Evolutionary conservation across 2,797 vertebrate genomes (phyloP).

Genomic region (Amblyraja radiata): DNA sequence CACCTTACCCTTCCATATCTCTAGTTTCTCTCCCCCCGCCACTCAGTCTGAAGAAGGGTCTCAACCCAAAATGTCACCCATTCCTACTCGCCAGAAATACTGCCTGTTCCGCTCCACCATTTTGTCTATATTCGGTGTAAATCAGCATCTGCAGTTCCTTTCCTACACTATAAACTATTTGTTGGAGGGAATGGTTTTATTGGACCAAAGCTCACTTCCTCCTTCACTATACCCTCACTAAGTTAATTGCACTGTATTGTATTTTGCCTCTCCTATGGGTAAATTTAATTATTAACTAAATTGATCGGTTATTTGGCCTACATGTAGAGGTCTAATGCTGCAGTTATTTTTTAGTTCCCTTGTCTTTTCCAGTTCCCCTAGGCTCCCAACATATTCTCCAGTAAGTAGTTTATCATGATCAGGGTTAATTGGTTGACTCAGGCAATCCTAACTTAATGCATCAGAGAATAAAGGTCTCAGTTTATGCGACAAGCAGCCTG

Average conservation of each 20-base stretch:
- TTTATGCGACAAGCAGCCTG: not conserved
- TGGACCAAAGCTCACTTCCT: not conserved
- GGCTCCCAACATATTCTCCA: not conserved
- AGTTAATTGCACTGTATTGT: not conserved
- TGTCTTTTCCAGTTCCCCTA: not conserved
- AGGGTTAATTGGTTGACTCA: not conserved
- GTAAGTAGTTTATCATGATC: not conserved
- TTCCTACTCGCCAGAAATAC: too few species aligned
- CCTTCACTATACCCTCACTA: too few species aligned
- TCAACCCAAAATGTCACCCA: too few species aligned
- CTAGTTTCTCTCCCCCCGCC: too few species aligned
- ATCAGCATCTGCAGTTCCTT: too few species aligned
- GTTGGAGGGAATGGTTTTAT: not conserved
- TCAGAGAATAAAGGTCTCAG: not conserved
- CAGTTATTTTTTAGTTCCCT: not conserved
- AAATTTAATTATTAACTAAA: not conserved
- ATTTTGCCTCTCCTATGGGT: not conserved
- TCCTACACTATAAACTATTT: not conserved
- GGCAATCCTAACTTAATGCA: not conserved
- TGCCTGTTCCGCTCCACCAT: too few species aligned
- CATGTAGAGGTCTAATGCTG: not conserved
- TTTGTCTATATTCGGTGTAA: too few species aligned
- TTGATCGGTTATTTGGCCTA: not conserved
- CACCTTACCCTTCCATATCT: too few species aligned
- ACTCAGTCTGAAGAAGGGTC: too few species aligned